Base-by-base conservation (phyloP, 2,888 invertebrate genomes). In the Dasypolia templi region DNA sequence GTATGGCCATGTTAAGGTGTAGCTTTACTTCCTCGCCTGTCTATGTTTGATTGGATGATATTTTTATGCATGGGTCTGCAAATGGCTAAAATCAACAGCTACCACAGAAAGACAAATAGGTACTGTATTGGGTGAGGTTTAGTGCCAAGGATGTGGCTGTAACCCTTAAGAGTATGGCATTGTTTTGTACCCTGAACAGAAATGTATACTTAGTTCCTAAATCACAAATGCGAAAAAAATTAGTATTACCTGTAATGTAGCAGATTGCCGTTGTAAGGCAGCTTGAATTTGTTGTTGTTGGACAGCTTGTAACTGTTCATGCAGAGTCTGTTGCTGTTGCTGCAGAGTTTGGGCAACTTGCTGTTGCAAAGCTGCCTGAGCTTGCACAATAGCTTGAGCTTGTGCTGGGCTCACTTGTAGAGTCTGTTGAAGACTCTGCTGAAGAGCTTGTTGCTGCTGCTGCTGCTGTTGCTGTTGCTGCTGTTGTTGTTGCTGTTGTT, bases 211-310 rank as follows among this genome's bases (percentile, higher is more conserved):
- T 17, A 53, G 11, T 22, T 44, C 22, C n/a, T 19, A 44, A 22
- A 42, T 42, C 9, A n/a, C 14, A 59, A 68, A 44, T 19, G 2
- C 1, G 19, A 63, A 39, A 32, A 56, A 44, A n/a, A 51, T 1
- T 1, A 58, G 17, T 59, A 29, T 62, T 87, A 94, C 96, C 94
- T 96, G 96, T 86, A 96, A 89, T 51, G 95, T 94, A 77, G 95
- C 95, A 85, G 96, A 94, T 87, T 96, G 96, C 61, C 95, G 84
- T 86, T 96, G 96, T 79, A 96, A 89, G 59, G 95, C 96, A 85
- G 95, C 96, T 87, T 96, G 96, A 65, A 96, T 95, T 84, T 96
- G 95, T 86, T 95, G 96, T 86, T 96, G 96, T 75, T 95, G 95
- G 1, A 95, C 95, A 9, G 94, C 95, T 87, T 96, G 96, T 75